Percentiles rank a stretch among this genome's conserved stretches.
Evolutionary conservation across 2,888 invertebrate species (phyloP).

Genomic region (Caenorhabditis becei): DNA sequence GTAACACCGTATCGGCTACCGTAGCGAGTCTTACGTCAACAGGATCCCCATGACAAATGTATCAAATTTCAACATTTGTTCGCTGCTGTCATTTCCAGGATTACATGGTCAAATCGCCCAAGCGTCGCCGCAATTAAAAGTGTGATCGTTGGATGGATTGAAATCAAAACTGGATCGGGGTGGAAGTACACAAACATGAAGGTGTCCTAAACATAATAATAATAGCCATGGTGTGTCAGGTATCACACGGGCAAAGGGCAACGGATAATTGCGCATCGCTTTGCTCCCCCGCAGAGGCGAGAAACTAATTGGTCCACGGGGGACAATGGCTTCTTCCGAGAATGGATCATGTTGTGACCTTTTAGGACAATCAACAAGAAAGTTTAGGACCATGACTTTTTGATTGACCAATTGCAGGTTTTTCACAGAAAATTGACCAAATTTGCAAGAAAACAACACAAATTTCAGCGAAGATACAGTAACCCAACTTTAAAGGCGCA

Average conservation of each 20-base stretch:
- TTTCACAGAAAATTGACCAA: too few relatives aligned
- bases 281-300: conserved; percentile 36
- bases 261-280: conserved; percentile 36
- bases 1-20: conserved; percentile 31
- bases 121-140: conserved; percentile 43
- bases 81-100: too few relatives aligned
- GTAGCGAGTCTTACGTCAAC: too few relatives aligned
- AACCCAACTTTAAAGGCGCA: too few relatives aligned
- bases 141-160: conserved; percentile 34
- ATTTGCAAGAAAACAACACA: too few relatives aligned
- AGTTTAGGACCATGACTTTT: too few relatives aligned
- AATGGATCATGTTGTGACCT: background rate
- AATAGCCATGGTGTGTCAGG: conserved; percentile 54
- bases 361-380: background rate
- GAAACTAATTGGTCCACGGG: conserved; percentile 45
- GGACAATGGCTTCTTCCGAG: conserved; percentile 31
- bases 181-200: conserved; percentile 23
- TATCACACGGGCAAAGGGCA: conserved; percentile 52
- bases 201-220: conserved; percentile 51
- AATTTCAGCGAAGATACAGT: too few relatives aligned
- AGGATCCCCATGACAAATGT: too few relatives aligned
- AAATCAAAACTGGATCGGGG: conserved; percentile 50
- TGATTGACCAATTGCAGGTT: too few relatives aligned
- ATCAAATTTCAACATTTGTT: too few relatives aligned
- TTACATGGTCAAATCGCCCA: conserved; percentile 36